Base-by-base conservation (phyloP, 1,140 invertebrate species). In the Caenorhabditis remanei region DNA sequence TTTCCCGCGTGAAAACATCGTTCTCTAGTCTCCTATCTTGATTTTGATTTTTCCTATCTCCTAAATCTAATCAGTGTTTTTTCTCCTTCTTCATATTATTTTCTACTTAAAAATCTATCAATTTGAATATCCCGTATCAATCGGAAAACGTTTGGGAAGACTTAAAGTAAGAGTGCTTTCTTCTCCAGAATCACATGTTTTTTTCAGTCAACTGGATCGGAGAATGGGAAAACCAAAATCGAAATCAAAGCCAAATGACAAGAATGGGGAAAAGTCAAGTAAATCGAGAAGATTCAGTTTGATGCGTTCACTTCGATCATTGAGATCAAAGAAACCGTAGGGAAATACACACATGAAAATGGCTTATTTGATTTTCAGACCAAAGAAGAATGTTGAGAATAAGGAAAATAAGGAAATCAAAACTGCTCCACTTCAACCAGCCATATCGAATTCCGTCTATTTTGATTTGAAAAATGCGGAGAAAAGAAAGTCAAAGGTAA, bases 211-310 rank as follows among this genome's bases (percentile, higher is more conserved):
- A 50, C 14, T 53, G 11, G 0, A 3, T 3, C n/a, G 8, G 21
- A n/a, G 8, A 14, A 58, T 58, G 56, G 56, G 16, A n/a, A 58
- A 58, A n/a, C 56, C 56, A n/a, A 58, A 58, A n/a, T n/a, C 56
- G 16, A 58, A 58, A 21, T 19, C 56, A 16, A 58, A 58, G n/a
- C n/a, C 56, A 8, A 58, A 58, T 58, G 56, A 58, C n/a, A 58
- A 58, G n/a, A 58, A 58, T 58, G 56, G 16, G 16, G 56, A 58
- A 8, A 58, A 58, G n/a, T 58, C 56, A n/a, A 21, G 56, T 21
- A 58, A 58, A 21, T 58, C 56, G 19, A 58, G n/a, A 58, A 58
- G n/a, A 58, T 58, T 58, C 56, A 58, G 56, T 21, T n/a, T 58
- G n/a, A 58, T 58, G 16, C 56, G 56, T 5, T 58, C 56, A 8